Conservation (phyloP, 2,888 invertebrate species). For the Protophormia terraenovae region DNA sequence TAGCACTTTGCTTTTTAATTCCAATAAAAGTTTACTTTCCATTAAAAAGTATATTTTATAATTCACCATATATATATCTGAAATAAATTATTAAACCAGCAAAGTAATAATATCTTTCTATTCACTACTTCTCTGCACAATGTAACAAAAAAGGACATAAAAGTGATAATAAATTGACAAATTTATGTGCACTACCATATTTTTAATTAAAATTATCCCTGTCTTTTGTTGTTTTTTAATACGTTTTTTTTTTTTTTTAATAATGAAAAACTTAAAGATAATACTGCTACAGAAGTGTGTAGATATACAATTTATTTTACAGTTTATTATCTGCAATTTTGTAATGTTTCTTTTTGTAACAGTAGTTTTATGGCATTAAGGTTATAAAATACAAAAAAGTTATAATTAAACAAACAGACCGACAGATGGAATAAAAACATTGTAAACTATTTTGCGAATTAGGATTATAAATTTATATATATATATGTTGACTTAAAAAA, state of each 20-base stretch:
- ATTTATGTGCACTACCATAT: not conserved
- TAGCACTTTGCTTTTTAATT: no score
- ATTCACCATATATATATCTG: no score
- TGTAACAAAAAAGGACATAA: not conserved
- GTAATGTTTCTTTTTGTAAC: not conserved
- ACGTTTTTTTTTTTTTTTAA: not conserved
- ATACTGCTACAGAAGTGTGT: conserved; percentile 10
- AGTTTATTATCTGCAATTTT: not conserved
- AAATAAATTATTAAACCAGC: not conserved
- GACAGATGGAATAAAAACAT: not conserved
- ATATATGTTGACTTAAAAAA: no score
- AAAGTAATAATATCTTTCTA: not conserved
- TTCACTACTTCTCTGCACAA: not conserved
- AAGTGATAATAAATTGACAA: not conserved
- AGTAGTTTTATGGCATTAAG: not conserved
- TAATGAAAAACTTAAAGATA: not conserved
- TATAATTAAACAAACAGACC: not conserved
- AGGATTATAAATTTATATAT: no score
- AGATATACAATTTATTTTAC: not conserved
- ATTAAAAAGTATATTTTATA: no score
- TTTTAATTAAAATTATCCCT: not conserved
- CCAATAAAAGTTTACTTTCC: no score
- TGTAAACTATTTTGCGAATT: not conserved
- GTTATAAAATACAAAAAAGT: not conserved
- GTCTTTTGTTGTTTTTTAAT: not conserved